Evolutionary conservation across 2,797 vertebrate species (phyloP).

Genomic region (Sarcophilus harrisii): DNA sequence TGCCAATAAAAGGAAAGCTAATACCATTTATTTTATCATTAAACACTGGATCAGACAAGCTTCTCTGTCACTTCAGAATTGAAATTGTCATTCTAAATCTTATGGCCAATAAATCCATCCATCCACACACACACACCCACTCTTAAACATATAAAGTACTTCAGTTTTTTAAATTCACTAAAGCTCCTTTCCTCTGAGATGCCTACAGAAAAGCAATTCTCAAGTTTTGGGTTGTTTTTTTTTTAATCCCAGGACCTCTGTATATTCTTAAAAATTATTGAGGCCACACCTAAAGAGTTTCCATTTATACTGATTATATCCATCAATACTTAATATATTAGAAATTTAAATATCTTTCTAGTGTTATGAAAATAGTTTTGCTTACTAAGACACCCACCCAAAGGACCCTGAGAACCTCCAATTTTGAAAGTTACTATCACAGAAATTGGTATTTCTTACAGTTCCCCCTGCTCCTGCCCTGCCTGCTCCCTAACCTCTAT

Average conservation of each 20-base stretch:
- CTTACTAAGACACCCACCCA: not conserved
- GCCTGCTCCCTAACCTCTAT: not conserved
- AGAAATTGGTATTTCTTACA: not conserved
- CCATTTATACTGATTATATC: not conserved
- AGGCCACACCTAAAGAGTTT: not conserved
- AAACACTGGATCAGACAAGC: constrained; percentile 20
- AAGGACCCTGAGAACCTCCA: not conserved
- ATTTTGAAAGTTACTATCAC: not conserved
- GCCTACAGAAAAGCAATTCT: not conserved
- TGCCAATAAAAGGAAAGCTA: constrained; percentile 41
- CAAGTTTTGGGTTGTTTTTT: not conserved
- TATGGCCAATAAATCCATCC: not conserved
- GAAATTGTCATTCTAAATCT: not conserved
- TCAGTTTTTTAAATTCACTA: not conserved
- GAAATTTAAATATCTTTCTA: not conserved
- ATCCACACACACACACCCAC: too few species aligned
- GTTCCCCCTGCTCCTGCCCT: too few species aligned
- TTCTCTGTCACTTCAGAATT: constrained; percentile 1
- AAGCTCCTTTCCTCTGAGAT: not conserved
- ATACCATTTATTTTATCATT: constrained; percentile 44
- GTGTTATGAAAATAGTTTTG: not conserved
- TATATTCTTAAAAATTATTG: not conserved
- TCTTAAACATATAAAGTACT: not conserved
- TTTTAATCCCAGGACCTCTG: not conserved
- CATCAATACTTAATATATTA: not conserved